Evolutionary conservation across 2,113 vertebrate genomes (phyloP), one percentile per base, ranked within the genome.

Genomic region (Sialia sialis): DNA sequence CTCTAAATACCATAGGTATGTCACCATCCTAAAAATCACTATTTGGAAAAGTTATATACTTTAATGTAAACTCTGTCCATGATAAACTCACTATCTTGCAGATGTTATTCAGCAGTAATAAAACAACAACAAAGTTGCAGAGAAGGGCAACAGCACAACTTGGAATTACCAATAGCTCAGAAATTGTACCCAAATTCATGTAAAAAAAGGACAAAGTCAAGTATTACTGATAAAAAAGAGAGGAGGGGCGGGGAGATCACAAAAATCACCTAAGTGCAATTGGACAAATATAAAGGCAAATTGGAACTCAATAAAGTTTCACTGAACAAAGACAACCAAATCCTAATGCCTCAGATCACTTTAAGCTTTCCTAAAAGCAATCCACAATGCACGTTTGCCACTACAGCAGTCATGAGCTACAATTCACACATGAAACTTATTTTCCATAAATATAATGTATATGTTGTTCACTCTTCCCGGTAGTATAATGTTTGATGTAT

Each of bases 161-260:
- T 16, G 13, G 23, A 80, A 48, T 58, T 36, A 41, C 9, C n/a
- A 55, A 12, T 0, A 74, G 15, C 38, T 85, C 38, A 72, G 34
- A 86, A 78, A 69, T 4, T 13, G 10, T 27, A 51, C 16, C 15
- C 36, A 55, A 91, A 67, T 9, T 34, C 13, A 70, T 10, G 1
- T 2, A 25, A 72, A 59, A 49, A 92, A 87, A 34, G 3, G 18
- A 10, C 8, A 44, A 62, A 80, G 21, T 29, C 43, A 59, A 84
- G 8, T 36, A 48, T 15, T 44, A 41, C 3, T 49, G 7, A 46
- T 26, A 60, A 70, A 46, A 69, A 3, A 18, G 20, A 20, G 16
- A 23, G 7, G 7, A 41, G 20, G 1, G 18, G 6, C 0, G 0
- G 4, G 9, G 17, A 77, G 10, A 36, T 59, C 19, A 51, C 30